A percentile compares a stretch with the other conserved stretches of the same genome.
Conservation (phyloP, 2,888 invertebrate species). For the Synergus umbraculus region DNA sequence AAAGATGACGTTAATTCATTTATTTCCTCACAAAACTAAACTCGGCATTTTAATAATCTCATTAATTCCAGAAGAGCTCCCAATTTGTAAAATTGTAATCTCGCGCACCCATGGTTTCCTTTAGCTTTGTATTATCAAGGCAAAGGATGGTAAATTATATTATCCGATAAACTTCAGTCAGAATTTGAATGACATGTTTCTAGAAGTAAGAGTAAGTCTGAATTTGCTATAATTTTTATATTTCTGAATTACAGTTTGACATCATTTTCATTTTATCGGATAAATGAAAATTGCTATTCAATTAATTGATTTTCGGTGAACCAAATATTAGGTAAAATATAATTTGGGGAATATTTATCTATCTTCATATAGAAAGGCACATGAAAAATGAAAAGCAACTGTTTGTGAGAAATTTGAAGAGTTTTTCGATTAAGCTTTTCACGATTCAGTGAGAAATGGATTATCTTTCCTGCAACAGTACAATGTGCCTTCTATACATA, state of each 20-base stretch:
- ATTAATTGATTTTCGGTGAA: no score
- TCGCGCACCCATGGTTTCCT: background rate
- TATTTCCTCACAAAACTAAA: background rate
- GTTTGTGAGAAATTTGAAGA: constrained; percentile 1
- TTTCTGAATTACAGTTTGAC: no score
- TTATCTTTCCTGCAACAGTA: constrained; percentile 36
- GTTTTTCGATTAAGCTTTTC: constrained; percentile 27
- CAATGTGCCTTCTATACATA: constrained; percentile 40
- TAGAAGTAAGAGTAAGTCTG: background rate
- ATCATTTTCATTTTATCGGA: no score
- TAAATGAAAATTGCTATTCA: no score
- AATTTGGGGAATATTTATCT: no score
- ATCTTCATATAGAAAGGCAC: background rate
- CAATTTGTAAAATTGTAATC: background rate
- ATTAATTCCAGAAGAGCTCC: background rate
- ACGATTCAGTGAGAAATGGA: constrained; percentile 29
- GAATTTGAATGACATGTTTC: background rate
- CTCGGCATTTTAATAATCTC: constrained; percentile 1
- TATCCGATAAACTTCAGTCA: background rate
- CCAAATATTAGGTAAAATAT: no score
- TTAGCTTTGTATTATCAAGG: background rate
- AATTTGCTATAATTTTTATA: no score
- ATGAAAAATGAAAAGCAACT: constrained; percentile 23
- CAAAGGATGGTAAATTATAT: background rate
- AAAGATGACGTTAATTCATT: background rate